Percentiles rank a stretch among this genome's conserved stretches.
These are phyloP conservation scores for Cardiocondyla obscurior DNA, from an alignment of 1,140 invertebrate species.

Conservation along the genomic window DNA sequence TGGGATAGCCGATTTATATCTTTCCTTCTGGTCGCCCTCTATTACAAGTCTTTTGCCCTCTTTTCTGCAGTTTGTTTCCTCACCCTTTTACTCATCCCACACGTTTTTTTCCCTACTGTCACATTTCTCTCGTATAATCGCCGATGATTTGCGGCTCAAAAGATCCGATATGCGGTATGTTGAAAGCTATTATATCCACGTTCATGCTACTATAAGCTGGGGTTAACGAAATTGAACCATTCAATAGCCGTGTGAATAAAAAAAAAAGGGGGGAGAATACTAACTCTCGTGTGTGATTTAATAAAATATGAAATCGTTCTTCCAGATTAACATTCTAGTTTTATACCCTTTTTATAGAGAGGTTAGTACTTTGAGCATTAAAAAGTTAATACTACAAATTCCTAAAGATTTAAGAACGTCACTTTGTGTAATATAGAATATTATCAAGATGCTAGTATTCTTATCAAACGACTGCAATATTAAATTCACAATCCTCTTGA, in stretches of 20 bases:
- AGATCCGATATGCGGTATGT: not conserved
- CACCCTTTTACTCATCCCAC: not conserved
- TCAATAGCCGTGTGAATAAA: not conserved
- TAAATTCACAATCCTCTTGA: not conserved
- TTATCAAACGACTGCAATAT: not conserved
- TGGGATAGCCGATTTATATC: slow-evolving; percentile 5
- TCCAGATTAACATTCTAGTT: not conserved
- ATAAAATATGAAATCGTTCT: not conserved
- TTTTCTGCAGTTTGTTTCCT: not conserved
- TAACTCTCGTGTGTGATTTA: not conserved
- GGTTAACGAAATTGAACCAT: not conserved
- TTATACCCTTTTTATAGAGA: not conserved
- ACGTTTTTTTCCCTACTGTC: not conserved
- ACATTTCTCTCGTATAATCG: slow-evolving; percentile 40
- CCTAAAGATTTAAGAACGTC: not conserved
- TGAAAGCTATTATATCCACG: not conserved
- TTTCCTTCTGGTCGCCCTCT: slow-evolving; percentile 32
- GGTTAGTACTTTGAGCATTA: not conserved
- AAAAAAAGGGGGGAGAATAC: not conserved
- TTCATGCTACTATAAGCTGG: not conserved
- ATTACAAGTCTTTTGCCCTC: slow-evolving; percentile 25
- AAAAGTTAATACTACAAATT: not conserved
- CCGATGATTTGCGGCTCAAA: slow-evolving; percentile 31
- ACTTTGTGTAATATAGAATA: not conserved
- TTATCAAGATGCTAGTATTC: not conserved